These are phyloP conservation scores for Drosophila dunni DNA, from an alignment of 1,140 invertebrate genomes.

Conservation along the genomic window DNA sequence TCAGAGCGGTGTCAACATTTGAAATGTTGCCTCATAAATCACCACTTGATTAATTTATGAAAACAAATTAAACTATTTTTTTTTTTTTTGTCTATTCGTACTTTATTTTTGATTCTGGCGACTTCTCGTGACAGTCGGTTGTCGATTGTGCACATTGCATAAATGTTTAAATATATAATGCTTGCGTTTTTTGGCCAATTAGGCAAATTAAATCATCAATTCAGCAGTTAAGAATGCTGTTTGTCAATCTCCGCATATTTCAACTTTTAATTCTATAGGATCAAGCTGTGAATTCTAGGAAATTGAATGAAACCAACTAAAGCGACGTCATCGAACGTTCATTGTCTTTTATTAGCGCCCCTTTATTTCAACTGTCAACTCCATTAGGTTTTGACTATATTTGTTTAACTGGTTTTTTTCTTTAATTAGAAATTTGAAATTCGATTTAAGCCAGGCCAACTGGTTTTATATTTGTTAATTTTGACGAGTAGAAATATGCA, in stretches of 20 bases:
- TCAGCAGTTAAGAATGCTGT: constrained; percentile 61
- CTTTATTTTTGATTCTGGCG: constrained; percentile 16
- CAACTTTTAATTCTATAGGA: constrained; percentile 30
- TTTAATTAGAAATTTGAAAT: constrained; percentile 42
- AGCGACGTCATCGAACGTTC: constrained; percentile 68
- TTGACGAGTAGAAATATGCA: constrained; percentile 8
- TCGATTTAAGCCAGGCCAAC: constrained; percentile 39
- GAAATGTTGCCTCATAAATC: constrained; percentile 74
- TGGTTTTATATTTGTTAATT: constrained; percentile 27
- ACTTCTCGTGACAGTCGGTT: constrained; percentile 51
- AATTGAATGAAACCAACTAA: constrained; percentile 47
- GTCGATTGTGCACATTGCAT: constrained; percentile 54
- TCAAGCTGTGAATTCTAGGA: constrained; percentile 22
- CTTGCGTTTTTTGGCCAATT: constrained; percentile 59
- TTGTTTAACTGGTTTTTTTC: constrained; percentile 53
- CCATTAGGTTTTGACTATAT: constrained; percentile 39
- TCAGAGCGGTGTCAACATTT: constrained; percentile 68
- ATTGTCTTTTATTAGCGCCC: constrained; percentile 31
- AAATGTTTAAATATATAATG: constrained; percentile 43
- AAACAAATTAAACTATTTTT: constrained; percentile 62
- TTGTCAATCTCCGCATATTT: constrained; percentile 39
- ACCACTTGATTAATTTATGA: constrained; percentile 78
- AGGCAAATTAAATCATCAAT: constrained; percentile 73
- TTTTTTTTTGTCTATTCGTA: constrained; percentile 26
- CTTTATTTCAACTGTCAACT: constrained; percentile 73